These are phyloP conservation scores for Cartodere bifasciata DNA, from an alignment of 2,888 invertebrate genomes.

Conservation along the genomic window DNA sequence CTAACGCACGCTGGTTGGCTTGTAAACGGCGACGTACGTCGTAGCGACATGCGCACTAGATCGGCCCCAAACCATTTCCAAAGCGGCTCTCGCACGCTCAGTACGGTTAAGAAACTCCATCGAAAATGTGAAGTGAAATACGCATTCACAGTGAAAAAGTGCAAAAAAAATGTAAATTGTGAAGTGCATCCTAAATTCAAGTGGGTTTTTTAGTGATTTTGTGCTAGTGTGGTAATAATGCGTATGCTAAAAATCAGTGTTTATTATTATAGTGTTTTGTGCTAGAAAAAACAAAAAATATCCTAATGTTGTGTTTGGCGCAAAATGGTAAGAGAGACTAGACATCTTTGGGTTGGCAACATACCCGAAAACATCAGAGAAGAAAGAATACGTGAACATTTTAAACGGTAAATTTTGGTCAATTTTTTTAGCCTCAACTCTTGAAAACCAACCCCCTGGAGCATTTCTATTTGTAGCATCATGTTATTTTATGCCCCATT, in stretches of 20 bases:
- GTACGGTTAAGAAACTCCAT: conserved; percentile 31
- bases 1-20: conserved; percentile 16
- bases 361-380: conserved; percentile 99
- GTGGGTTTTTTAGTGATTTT: conserved; percentile 12
- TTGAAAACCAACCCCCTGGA: no score
- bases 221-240: conserved; percentile 17
- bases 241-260: conserved; percentile 15
- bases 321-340: conserved; percentile 99
- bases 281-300: conserved; percentile 49
- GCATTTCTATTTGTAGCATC: no score
- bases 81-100: conserved; percentile 15
- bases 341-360: conserved; percentile 99
- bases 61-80: no score
- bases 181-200: conserved; percentile 7
- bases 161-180: conserved; percentile 14
- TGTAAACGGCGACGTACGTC: conserved; percentile 18
- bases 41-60: conserved; percentile 12
- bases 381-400: conserved; percentile 93
- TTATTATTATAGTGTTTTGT: conserved; percentile 17
- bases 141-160: conserved; percentile 27
- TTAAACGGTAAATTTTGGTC: conserved; percentile 71
- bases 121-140: conserved; percentile 31
- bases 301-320: conserved; percentile 86
- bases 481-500: no score
- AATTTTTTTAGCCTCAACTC: no score